Evolutionary conservation across 2,113 vertebrate species (phyloP), one percentile per base, ranked within the genome.

Genomic region (Neolamprologus fasciatus): DNA sequence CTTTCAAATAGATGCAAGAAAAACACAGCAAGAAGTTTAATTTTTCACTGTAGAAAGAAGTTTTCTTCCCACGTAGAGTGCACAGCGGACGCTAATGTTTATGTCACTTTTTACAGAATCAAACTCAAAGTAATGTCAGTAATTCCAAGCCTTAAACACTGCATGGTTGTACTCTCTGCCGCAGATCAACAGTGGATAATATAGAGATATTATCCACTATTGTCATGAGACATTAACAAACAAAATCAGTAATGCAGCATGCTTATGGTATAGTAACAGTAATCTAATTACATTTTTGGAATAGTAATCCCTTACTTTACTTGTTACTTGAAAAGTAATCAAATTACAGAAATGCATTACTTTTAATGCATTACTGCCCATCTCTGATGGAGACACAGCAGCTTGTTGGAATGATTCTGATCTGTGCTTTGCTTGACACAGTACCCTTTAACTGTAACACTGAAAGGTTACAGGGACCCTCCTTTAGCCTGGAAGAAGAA

Each of bases 401-500:
- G 53, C 35, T 68, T 45, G 42, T 58, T 47, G 3, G 42, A 21
- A 28, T 63, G 55, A 58, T 19, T 81, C 35, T 86, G 61, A 82
- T 58, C 45, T 89, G 53, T 35, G 31, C 58, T 86, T 35, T 89
- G 51, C 63, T 28, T 28, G 94, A 94, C 93, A 92, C 92, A 55
- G 85, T 93, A 66, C 87, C 89, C 86, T 94, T 93, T 95, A 95
- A 96, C 92, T 95, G 90, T 95, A 94, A 94, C 90, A 93, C 93
- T 97, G 95, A 96, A 96, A 99, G 98, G 96, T 97, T 99, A 98
- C 95, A 99, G 97, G 97, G 97, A 95, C 94, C 96, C 97, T 92
- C 97, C 97, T 23, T 96, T 98, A 92, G 96, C 96, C 94, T 97
- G 98, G 98, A 98, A 97, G 97, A 98, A 96, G 85, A 98, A 97